Evolutionary conservation across 2,113 vertebrate genomes (phyloP).

Genomic region (Gracilinanus agilis): DNA sequence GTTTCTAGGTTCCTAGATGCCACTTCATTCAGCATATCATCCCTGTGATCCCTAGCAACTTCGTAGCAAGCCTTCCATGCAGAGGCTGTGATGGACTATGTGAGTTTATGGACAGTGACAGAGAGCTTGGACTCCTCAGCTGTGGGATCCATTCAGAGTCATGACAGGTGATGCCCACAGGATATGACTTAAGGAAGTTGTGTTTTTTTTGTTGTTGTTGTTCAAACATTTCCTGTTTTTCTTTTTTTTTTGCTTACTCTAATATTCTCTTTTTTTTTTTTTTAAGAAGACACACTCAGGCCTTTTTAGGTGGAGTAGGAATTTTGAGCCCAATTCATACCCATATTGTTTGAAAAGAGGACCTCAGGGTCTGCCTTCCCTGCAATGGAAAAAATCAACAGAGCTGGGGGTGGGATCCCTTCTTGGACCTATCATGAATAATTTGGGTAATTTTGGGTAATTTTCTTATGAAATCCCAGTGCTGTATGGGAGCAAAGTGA

Average conservation of each 20-base stretch:
- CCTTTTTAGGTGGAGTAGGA: conserved; percentile 20
- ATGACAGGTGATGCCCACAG: conserved; percentile 81
- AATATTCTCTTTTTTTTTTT: conserved; percentile 71
- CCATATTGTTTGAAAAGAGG: background rate
- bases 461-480: background rate
- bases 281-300: conserved; percentile 50
- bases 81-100: conserved; percentile 35
- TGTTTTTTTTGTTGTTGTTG: conserved; percentile 77
- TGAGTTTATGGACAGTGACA: conserved; percentile 80
- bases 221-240: conserved; percentile 84
- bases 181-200: conserved; percentile 82
- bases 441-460: background rate
- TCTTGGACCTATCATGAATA: background rate
- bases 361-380: background rate
- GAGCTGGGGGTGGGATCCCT: background rate
- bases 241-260: conserved; percentile 76
- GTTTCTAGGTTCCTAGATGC: background rate
- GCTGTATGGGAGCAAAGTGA: background rate
- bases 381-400: background rate
- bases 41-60: background rate
- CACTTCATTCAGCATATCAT: background rate
- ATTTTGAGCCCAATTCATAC: background rate
- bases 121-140: conserved; percentile 80
- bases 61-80: background rate
- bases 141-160: conserved; percentile 80